phyloP scores from a whole-genome alignment of 2,113 vertebrate genomes.

The Chunga burmeisteri region DNA sequence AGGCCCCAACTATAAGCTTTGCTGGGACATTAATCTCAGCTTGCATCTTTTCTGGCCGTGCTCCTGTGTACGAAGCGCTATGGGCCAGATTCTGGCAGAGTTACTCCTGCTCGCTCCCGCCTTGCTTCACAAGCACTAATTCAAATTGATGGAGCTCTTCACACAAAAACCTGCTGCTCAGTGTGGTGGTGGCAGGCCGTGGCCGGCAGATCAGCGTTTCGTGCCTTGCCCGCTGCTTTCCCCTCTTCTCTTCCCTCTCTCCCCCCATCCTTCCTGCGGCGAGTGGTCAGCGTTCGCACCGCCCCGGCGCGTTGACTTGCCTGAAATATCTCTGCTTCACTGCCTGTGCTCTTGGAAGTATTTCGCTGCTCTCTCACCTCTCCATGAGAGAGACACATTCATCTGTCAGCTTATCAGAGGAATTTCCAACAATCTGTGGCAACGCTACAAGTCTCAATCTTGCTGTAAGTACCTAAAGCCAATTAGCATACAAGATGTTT shows the following conservation, averaged over 20 bases:
- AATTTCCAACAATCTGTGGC: conserved; percentile 51
- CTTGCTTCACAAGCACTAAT: background rate
- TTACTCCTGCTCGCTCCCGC: background rate
- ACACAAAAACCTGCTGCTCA: background rate
- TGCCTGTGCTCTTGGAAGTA: conserved; percentile 34
- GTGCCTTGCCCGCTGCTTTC: background rate
- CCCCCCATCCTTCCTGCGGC: background rate
- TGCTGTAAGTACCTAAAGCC: conserved; percentile 50
- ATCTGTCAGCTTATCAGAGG: conserved; percentile 61
- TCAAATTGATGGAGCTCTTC: conserved; percentile 35
- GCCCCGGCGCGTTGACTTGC: conserved; percentile 44
- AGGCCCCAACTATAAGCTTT: background rate
- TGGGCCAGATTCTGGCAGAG: background rate
- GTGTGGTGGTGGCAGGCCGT: background rate
- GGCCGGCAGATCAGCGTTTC: background rate
- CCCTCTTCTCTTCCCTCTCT: background rate
- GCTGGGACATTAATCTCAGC: background rate
- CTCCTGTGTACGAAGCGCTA: rapidly evolving
- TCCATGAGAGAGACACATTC: conserved; percentile 51
- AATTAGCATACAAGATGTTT: conserved; percentile 62
- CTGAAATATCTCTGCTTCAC: conserved; percentile 38
- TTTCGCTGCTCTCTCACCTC: conserved; percentile 53
- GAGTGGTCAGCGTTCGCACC: conserved; percentile 39
- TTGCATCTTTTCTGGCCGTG: background rate
- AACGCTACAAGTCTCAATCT: conserved; percentile 43